These are phyloP conservation scores for Myiopsitta monachus DNA, from an alignment of 2,113 vertebrate species.

Conservation along the genomic window DNA sequence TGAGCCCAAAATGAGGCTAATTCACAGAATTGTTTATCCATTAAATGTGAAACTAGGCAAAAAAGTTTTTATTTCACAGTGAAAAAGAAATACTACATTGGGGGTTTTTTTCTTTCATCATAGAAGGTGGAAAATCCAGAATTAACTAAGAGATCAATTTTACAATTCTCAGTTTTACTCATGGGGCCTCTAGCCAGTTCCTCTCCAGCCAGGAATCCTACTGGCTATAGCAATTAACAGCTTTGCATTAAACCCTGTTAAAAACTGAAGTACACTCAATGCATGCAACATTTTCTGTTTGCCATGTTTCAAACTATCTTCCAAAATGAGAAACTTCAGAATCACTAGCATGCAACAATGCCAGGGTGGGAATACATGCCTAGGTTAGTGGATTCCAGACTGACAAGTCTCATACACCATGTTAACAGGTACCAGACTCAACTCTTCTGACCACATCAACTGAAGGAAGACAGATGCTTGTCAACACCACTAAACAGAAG, in stretches of 20 bases:
- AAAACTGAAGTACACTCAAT: neutral
- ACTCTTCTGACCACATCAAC: neutral
- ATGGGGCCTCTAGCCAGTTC: no score
- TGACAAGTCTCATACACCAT: neutral
- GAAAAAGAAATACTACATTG: neutral
- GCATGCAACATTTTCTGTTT: rapidly evolving
- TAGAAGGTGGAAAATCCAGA: neutral
- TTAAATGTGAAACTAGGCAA: neutral
- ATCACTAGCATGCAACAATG: rapidly evolving
- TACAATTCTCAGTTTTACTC: neutral
- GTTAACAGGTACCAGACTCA: neutral
- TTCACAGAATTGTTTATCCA: neutral
- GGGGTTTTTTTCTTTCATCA: neutral
- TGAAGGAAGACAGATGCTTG: neutral
- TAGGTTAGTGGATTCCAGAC: rapidly evolving
- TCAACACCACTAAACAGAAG: neutral
- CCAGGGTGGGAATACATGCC: rapidly evolving
- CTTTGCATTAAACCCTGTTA: neutral
- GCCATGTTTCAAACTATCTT: neutral
- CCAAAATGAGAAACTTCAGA: rapidly evolving
- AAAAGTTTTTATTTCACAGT: neutral
- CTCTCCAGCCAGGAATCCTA: neutral
- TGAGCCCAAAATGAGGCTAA: neutral
- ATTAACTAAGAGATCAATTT: neutral
- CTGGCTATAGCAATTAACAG: neutral